These are phyloP conservation scores for Dryadula phaetusa DNA, from an alignment of 2,888 invertebrate genomes.

Conservation along the genomic window DNA sequence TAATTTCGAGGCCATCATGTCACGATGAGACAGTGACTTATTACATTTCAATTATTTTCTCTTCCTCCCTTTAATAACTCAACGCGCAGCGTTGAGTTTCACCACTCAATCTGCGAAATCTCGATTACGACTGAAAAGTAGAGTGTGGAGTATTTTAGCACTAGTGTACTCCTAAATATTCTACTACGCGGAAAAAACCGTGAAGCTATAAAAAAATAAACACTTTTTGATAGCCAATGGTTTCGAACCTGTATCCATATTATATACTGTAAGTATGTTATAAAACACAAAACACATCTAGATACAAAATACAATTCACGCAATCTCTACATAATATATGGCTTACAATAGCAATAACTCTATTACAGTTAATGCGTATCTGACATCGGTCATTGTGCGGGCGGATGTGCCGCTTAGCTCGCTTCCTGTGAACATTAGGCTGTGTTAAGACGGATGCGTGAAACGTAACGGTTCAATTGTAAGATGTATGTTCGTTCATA, in stretches of 20 bases:
- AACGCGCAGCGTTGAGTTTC: too few relatives aligned
- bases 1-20: too few relatives aligned
- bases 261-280: neutral
- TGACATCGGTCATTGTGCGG: slow-evolving; percentile 41
- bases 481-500: neutral
- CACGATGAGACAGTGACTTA: too few relatives aligned
- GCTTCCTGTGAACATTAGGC: slow-evolving; percentile 20
- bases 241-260: neutral
- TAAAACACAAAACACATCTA: neutral
- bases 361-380: slow-evolving; percentile 44
- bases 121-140: too few relatives aligned
- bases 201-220: too few relatives aligned
- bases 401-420: slow-evolving; percentile 39
- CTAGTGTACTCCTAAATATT: too few relatives aligned
- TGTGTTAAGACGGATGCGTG: slow-evolving; percentile 11
- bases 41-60: too few relatives aligned
- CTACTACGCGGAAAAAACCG: too few relatives aligned
- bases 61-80: too few relatives aligned
- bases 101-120: too few relatives aligned
- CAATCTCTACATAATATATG: slow-evolving; percentile 9
- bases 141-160: too few relatives aligned
- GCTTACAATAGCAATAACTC: slow-evolving; percentile 41
- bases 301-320: slow-evolving; percentile 7
- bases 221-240: too few relatives aligned
- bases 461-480: neutral